A percentile compares a stretch with the other conserved stretches of the same genome.
These are phyloP conservation scores for Achlya flavicornis DNA, from an alignment of 2,888 invertebrate species.

Conservation along the genomic window DNA sequence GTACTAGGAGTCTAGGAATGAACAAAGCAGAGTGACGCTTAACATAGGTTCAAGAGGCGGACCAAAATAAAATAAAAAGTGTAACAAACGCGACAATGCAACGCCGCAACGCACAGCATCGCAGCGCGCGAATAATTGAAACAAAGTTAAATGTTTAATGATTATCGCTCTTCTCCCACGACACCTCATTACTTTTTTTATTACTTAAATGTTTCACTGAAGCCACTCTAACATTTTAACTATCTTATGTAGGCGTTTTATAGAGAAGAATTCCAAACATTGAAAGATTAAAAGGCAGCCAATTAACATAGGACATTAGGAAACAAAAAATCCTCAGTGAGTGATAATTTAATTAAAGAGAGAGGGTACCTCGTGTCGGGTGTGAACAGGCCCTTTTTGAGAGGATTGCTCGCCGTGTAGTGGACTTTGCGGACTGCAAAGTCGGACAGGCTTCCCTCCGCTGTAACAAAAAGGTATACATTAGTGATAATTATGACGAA, in stretches of 20 bases:
- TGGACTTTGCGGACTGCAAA: conserved; percentile 92
- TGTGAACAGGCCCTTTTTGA: conserved; percentile 90
- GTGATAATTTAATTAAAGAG: conserved; percentile 34
- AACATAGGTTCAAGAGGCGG: too few species aligned
- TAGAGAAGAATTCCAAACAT: not conserved
- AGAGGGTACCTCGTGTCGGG: conserved; percentile 84
- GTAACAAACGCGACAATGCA: too few species aligned
- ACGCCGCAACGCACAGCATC: too few species aligned
- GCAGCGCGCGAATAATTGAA: too few species aligned
- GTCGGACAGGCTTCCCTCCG: conserved; percentile 95
- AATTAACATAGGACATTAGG: conserved; percentile 20
- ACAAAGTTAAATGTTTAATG: too few species aligned
- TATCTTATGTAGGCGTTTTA: not conserved
- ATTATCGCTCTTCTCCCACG: too few species aligned
- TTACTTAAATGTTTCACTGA: too few species aligned
- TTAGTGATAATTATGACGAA: conserved; percentile 24
- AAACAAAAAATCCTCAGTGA: conserved; percentile 20
- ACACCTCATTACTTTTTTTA: too few species aligned
- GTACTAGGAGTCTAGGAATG: not conserved
- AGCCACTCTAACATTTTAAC: too few species aligned
- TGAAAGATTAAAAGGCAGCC: conserved; percentile 9
- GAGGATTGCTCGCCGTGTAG: conserved; percentile 88
- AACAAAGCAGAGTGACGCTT: not conserved
- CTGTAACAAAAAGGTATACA: conserved; percentile 84
- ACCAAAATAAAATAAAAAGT: too few species aligned